Conservation (phyloP, 2,888 invertebrate species). For the Diaperis boleti region DNA sequence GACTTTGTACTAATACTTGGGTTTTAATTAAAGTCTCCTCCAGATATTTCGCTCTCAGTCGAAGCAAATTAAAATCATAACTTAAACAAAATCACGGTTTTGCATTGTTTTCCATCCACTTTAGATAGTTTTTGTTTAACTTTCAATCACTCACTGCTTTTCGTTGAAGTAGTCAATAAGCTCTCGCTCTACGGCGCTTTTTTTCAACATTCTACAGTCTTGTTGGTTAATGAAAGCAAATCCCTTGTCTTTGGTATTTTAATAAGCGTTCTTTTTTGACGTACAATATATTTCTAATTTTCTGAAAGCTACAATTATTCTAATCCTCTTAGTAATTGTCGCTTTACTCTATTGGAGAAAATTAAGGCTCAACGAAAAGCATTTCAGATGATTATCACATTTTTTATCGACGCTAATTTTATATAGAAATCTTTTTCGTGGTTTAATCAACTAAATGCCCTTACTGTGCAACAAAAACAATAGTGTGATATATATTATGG, state of each 20-base stretch:
- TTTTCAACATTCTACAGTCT: conserved; percentile 16
- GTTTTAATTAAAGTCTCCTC: conserved; percentile 38
- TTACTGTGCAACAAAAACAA: not conserved
- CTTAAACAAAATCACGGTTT: conserved; percentile 27
- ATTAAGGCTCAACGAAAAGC: not conserved
- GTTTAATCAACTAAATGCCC: no score
- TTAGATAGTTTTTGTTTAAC: conserved; percentile 29
- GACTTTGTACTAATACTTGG: conserved; percentile 31
- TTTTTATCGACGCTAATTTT: not conserved
- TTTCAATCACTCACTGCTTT: conserved; percentile 10
- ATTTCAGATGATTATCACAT: not conserved
- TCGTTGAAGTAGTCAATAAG: conserved; percentile 5
- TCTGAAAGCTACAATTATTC: conserved; percentile 19
- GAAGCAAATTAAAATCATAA: conserved; percentile 35
- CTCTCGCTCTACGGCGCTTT: not conserved
- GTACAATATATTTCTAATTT: conserved; percentile 27
- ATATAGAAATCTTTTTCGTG: not conserved
- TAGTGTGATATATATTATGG: not conserved
- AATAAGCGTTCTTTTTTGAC: conserved; percentile 25
- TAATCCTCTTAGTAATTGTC: conserved; percentile 27
- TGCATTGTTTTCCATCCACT: conserved; percentile 18
- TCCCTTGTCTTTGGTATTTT: conserved; percentile 20
- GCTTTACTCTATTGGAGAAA: conserved; percentile 2
- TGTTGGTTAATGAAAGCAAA: conserved; percentile 25
- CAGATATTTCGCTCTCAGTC: conserved; percentile 36